These are phyloP conservation scores for Diorhabda elongata DNA, from an alignment of 1,140 invertebrate genomes.

Conservation along the genomic window DNA sequence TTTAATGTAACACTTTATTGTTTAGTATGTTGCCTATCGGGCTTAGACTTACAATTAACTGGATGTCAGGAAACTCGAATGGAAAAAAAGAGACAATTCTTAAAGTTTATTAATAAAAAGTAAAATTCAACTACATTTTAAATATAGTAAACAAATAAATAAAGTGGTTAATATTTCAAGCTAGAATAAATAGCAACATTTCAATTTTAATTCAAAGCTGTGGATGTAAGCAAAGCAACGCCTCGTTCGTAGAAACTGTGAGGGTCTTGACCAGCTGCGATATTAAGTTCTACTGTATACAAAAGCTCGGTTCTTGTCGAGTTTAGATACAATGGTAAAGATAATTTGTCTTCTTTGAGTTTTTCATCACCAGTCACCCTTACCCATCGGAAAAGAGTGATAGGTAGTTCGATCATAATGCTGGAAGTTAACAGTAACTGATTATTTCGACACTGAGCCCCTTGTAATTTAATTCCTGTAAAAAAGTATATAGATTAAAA, in stretches of 20 bases:
- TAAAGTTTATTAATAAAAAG: slow-evolving; percentile 1
- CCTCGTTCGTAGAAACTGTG: slow-evolving; percentile 96
- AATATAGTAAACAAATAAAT: slow-evolving; percentile 11
- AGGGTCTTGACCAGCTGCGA: slow-evolving; percentile 79
- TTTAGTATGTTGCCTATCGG: too few relatives aligned
- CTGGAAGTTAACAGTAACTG: slow-evolving; percentile 86
- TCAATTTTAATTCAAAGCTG: slow-evolving; percentile 72
- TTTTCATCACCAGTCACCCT: slow-evolving; percentile 52
- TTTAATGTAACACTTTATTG: slow-evolving; percentile 7
- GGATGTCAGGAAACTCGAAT: too few relatives aligned
- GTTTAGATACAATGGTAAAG: slow-evolving; percentile 95
- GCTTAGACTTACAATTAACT: too few relatives aligned
- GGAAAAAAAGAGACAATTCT: neutral
- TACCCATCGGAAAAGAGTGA: slow-evolving; percentile 85
- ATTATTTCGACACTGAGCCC: slow-evolving; percentile 88
- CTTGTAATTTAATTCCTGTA: slow-evolving; percentile 86
- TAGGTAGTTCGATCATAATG: slow-evolving; percentile 89
- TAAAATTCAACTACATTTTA: neutral
- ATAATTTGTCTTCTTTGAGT: slow-evolving; percentile 63
- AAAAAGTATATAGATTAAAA: slow-evolving; percentile 15
- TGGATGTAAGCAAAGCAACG: slow-evolving; percentile 88
- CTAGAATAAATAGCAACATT: neutral
- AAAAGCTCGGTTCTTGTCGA: slow-evolving; percentile 90
- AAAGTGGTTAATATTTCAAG: slow-evolving; percentile 12
- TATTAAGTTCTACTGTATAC: slow-evolving; percentile 92